Evolutionary conservation across 2,888 invertebrate genomes (phyloP), one percentile per base, ranked within the genome.

Genomic region (Villa cingulata): DNA sequence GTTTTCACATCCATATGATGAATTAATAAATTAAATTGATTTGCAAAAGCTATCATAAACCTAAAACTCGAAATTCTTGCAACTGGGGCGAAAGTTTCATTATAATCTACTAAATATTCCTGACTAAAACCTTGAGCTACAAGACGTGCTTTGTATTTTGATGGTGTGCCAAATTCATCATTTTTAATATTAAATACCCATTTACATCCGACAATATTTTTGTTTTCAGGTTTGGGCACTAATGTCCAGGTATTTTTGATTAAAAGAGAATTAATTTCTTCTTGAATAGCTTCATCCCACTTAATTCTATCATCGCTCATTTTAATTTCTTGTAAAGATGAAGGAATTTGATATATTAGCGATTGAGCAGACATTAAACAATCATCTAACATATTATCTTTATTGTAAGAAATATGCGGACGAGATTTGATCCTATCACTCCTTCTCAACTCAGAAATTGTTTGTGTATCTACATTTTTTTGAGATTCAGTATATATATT

Each of bases 161-260:
- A 48, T 37, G 38, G 43, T 43, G 39, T 38, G 37, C 51, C 49
- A 17, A 45, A 36, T 20, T 48, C 49, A 51, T 52, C 46, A 48
- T 51, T 48, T 18, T 48, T 55, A 41, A 50, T 50, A 42, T 49
- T 53, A 54, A 57, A 54, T 27, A 51, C 56, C 57, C 52, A 56
- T 45, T 45, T 53, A 32, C 53, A 54, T 37, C 51, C 53, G 42
- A 56, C 34, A 18, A 55, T 48, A 50, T 57, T 57, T 50, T 51
- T 53, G 37, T 49, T 48, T 41, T 45, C 17, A 15, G 55, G 54
- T 39, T 41, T 50, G n/a, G 41, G 2, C 41, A 53, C 51, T 41
- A 56, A 37, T 14, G 49, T 32, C 55, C 55, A 56, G 4, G 52
- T 57, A 32, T 56, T 46, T 43, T 56, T 58, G 20, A 41, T 27